Percentiles rank a stretch among this genome's conserved stretches.
These are phyloP conservation scores for Drosophila yakuba DNA, from an alignment of 1,140 invertebrate genomes.

Conservation along the genomic window DNA sequence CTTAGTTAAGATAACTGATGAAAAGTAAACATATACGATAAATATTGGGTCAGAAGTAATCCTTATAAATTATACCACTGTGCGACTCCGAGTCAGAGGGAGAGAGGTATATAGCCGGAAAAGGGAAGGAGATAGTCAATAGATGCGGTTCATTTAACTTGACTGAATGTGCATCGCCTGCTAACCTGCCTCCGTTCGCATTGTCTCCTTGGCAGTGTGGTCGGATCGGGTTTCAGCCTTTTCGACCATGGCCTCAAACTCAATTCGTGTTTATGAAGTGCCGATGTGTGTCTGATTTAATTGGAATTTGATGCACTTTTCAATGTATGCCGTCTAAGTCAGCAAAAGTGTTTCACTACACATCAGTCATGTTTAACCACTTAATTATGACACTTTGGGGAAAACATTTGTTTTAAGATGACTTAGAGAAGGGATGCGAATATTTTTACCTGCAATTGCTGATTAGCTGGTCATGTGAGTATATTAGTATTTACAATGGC, in stretches of 20 bases:
- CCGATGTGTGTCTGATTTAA: constrained; percentile 75
- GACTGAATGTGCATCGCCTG: constrained; percentile 76
- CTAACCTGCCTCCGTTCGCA: constrained; percentile 43
- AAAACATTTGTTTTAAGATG: constrained; percentile 7
- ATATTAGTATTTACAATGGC: too few relatives aligned
- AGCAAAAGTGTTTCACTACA: constrained; percentile 46
- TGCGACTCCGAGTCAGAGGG: neutral
- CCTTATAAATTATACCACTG: neutral
- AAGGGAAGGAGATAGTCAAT: constrained; percentile 68
- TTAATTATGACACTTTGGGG: constrained; percentile 45
- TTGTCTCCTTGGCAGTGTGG: constrained; percentile 31
- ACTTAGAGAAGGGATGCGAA: neutral
- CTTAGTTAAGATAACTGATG: too few relatives aligned
- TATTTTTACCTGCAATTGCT: too few relatives aligned
- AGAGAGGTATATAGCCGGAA: neutral
- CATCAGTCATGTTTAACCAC: constrained; percentile 45
- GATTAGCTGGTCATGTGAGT: neutral
- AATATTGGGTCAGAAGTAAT: too few relatives aligned
- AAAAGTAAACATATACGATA: neutral
- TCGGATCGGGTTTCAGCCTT: constrained; percentile 21
- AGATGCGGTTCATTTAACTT: constrained; percentile 81
- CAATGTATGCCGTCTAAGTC: constrained; percentile 49
- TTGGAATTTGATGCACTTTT: constrained; percentile 73
- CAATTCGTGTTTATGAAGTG: constrained; percentile 70
- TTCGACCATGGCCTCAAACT: constrained; percentile 23